Percentiles rank a stretch among this genome's conserved stretches.
These are phyloP conservation scores for Leptobrachium ailaonicum DNA, from an alignment of 2,113 vertebrate genomes.

Conservation along the genomic window DNA sequence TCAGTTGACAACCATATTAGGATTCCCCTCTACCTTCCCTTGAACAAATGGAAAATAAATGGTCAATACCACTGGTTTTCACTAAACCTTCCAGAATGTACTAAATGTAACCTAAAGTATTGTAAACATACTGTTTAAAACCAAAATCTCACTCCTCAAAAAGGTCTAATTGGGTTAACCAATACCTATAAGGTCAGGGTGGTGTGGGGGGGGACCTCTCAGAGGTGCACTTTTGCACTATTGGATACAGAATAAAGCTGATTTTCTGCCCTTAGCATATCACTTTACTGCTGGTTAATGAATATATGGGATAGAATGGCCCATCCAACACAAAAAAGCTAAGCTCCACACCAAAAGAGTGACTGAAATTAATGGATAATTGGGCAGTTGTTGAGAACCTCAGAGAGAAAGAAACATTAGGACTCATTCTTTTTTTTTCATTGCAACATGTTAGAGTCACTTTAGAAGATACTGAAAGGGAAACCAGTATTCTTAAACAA, in stretches of 20 bases:
- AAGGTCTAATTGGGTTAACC: too few species aligned
- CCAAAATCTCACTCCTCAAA: too few species aligned
- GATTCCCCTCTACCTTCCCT: too few species aligned
- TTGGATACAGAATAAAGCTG: slow-evolving; percentile 17
- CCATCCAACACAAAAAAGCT: slow-evolving; percentile 51
- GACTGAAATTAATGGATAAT: slow-evolving; percentile 59
- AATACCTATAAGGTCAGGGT: too few species aligned
- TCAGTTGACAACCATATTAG: too few species aligned
- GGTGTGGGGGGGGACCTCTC: not conserved
- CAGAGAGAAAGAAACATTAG: slow-evolving; percentile 30
- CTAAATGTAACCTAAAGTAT: slow-evolving; percentile 20
- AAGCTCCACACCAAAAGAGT: slow-evolving; percentile 49
- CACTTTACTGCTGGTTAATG: slow-evolving; percentile 26
- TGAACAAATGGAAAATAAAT: too few species aligned
- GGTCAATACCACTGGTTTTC: too few species aligned
- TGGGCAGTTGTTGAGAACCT: slow-evolving; percentile 53
- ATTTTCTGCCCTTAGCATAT: slow-evolving; percentile 33
- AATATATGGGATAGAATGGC: slow-evolving; percentile 38
- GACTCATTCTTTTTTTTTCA: not conserved
- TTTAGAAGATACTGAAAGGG: slow-evolving; percentile 21
- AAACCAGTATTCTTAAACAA: slow-evolving; percentile 6
- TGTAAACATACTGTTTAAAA: too few species aligned
- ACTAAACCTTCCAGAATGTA: not conserved
- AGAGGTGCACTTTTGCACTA: not conserved
- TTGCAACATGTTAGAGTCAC: slow-evolving; percentile 4